phyloP scores from a whole-genome alignment of 2,797 vertebrate species.

The Dromococcyx pavoninus region DNA sequence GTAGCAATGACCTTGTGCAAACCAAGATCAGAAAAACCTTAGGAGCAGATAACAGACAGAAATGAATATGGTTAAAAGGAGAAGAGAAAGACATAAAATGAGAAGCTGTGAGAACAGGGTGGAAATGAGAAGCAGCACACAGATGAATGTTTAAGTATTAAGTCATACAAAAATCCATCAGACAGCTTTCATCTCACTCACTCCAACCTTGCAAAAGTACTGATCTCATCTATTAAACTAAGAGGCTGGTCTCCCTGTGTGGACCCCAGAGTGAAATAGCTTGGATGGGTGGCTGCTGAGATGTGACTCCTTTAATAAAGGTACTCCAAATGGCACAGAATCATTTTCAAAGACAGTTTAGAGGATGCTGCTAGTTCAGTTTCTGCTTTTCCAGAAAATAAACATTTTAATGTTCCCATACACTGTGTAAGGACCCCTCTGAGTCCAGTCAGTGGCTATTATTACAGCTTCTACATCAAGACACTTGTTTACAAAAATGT shows the following conservation, averaged over 20 bases:
- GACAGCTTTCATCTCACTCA: not conserved
- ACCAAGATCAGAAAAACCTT: not conserved
- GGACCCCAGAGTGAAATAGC: not conserved
- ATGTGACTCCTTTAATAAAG: not conserved
- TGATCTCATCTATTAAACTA: not conserved
- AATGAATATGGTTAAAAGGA: not conserved
- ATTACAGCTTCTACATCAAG: not conserved
- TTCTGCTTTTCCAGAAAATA: not conserved
- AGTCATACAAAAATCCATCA: constrained; percentile 33
- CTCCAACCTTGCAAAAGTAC: not conserved
- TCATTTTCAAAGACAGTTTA: not conserved
- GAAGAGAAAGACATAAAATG: not conserved
- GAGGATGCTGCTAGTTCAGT: not conserved
- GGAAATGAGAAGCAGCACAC: not conserved
- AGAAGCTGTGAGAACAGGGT: not conserved
- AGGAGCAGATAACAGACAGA: not conserved
- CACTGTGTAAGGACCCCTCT: not conserved
- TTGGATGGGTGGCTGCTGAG: not conserved
- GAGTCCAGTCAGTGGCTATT: not conserved
- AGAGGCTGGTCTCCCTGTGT: not conserved
- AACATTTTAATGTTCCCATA: not conserved
- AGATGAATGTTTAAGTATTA: not conserved
- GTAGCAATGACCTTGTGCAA: not conserved
- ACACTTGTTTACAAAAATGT: not conserved
- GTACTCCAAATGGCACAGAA: not conserved